Evolutionary conservation across 2,888 invertebrate genomes (phyloP), one percentile per base, ranked within the genome.

Genomic region (Abrostola triplasia): DNA sequence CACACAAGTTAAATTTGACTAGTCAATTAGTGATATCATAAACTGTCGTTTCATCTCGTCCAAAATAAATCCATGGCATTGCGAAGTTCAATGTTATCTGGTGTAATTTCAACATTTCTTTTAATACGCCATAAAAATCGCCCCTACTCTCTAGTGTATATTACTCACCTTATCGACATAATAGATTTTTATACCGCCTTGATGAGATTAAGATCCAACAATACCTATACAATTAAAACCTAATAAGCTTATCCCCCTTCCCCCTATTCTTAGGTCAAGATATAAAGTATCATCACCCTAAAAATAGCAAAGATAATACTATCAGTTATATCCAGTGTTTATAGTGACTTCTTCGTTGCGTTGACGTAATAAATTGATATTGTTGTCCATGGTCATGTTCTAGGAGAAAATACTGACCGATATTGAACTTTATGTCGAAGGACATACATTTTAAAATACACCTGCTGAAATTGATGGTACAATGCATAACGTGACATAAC

Each of bases 301-400:
- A 44, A 47, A 71, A 58, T 58, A 54, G 10, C 8, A 10, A 47
- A 52, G 42, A 67, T 54, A 63, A 51, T 8, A 11, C 10, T 48
- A 52, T 58, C 41, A 13, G 49, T 49, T 50, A 36, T 41, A 57
- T 64, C 38, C 41, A 37, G 13, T 10, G 6, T 41, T 68, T n/a
- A 55, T 42, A 48, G n/a, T 11, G 36, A 38, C 37, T 38, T 52
- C 37, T 59, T 7, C 5, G 48, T 40, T 37, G n/a, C 44, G 11
- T 36, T 60, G 12, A 58, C 47, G 13, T 50, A 54, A 64, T 38
- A 13, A 44, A 49, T 41, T 47, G 42, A 65, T 54, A 57, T 38
- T 38, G 9, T 67, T 70, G 50, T 5, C 59, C 44, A 67, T 64
- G 64, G 64, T 50, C 73, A 64, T 41, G 61, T 53, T 53, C 52